Evolutionary conservation across 2,797 vertebrate genomes (phyloP), one percentile per base, ranked within the genome.

Genomic region (Tapirus indicus): DNA sequence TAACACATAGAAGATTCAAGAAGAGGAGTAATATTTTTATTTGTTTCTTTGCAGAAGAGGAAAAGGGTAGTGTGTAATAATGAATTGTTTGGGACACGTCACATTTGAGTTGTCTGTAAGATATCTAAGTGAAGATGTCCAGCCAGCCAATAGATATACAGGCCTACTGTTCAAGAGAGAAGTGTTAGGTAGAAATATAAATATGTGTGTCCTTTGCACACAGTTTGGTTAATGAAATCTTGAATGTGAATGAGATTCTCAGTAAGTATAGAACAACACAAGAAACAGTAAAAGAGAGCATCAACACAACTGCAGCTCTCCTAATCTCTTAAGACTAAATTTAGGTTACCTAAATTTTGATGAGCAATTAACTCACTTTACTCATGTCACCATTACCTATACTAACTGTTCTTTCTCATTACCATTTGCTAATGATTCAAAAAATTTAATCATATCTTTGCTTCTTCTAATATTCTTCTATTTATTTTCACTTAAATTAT

Each of bases 401-500:
- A 60, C 3, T 12, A 60, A 79, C 27, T 75, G 38, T 62, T 80
- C 32, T 62, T 92, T 86, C 4, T n/a, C 7, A 12, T n/a, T 35
- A 62, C 13, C 44, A 58, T 23, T 64, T 83, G 32, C 5, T 2
- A 83, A 23, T 32, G 5, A 62, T 47, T 94, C 87, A 2, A 58
- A 77, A 83, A 77, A 58, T 68, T 47, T 44, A 23, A 25, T 75
- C 23, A 3, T 64, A 56, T 32, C 89, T 86, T 58, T 75, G 25
- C 6, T 35, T 75, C 17, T 56, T 74, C 84, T 82, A 66, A 52
- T 47, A 84, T 62, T n/a, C 27, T 68, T 68, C n/a, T 68, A 44
- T 56, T 96, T 75, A 75, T 75, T 92, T 88, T 74, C 47, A 72
- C 62, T 79, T 38, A 94, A 78, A 92, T 62, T 78, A 83, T 32